Evolutionary conservation across 2,113 vertebrate species (phyloP).

Genomic region (Osmerus eperlanus): DNA sequence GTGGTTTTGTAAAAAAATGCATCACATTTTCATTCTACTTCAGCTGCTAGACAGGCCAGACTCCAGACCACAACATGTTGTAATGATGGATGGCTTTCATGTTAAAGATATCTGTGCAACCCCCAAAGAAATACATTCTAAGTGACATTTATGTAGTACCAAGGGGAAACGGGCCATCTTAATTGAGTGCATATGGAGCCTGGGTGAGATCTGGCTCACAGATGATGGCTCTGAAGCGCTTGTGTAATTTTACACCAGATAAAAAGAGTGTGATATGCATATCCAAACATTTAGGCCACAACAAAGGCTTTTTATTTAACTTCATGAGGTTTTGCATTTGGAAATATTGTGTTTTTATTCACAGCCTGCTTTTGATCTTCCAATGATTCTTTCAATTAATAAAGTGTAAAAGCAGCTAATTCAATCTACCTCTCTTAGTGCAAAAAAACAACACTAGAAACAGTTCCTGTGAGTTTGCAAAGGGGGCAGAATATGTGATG

Average conservation of each 20-base stretch:
- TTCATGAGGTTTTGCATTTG: too few species aligned
- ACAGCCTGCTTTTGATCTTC: too few species aligned
- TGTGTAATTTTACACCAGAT: constrained; percentile 37
- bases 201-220: constrained; percentile 49
- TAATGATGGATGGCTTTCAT: constrained; percentile 58
- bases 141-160: constrained; percentile 56
- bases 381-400: too few species aligned
- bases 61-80: constrained; percentile 46
- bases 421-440: too few species aligned
- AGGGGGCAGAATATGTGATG: constrained; percentile 22
- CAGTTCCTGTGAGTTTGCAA: background rate
- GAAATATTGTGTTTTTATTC: too few species aligned
- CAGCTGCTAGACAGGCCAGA: constrained; percentile 43
- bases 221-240: constrained; percentile 51
- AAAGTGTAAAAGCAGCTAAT: too few species aligned
- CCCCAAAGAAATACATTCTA: constrained; percentile 53
- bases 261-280: constrained; percentile 19
- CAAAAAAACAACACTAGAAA: too few species aligned
- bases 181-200: constrained; percentile 61
- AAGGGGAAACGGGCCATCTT: constrained; percentile 47
- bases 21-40: constrained; percentile 38
- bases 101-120: constrained; percentile 51
- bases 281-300: constrained; percentile 20
- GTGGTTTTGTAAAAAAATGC: constrained; percentile 25
- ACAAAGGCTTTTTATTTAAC: constrained; percentile 9